Evolutionary conservation across 2,113 vertebrate species (phyloP).

Genomic region (Alligator mississippiensis): DNA sequence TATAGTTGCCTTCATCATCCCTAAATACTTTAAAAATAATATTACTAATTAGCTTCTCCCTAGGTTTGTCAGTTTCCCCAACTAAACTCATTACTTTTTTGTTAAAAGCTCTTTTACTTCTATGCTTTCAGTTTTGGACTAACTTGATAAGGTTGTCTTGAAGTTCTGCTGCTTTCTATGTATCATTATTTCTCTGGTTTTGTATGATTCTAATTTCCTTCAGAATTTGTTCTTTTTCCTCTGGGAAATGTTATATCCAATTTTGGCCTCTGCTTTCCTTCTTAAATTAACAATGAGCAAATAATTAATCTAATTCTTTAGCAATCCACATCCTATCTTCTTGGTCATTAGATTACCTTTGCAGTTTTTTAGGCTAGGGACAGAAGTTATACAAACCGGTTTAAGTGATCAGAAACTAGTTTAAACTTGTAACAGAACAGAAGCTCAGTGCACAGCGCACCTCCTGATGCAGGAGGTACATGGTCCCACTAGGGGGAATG

Average conservation of each 20-base stretch:
- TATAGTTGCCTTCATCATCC: neutral
- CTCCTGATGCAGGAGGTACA: no score
- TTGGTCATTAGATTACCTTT: neutral
- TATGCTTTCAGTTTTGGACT: neutral
- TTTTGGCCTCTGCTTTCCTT: neutral
- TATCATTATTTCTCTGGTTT: neutral
- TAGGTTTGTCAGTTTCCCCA: neutral
- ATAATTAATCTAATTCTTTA: neutral
- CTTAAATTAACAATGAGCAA: neutral
- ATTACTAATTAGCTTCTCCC: neutral
- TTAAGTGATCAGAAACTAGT: no score
- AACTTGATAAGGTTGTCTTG: neutral
- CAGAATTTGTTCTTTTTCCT: neutral
- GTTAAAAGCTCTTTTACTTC: neutral
- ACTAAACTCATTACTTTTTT: neutral
- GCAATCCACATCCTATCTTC: neutral
- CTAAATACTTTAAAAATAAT: neutral
- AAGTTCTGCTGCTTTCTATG: neutral
- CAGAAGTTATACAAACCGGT: no score
- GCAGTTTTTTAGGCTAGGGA: neutral
- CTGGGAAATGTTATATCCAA: neutral
- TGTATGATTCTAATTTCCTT: neutral
- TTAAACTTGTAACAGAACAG: no score
- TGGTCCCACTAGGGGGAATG: no score
- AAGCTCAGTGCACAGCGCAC: no score